A percentile compares a stretch with the other conserved stretches of the same genome.
Evolutionary conservation across 2,113 vertebrate genomes (phyloP).

Genomic region (Macquaria ambigua): DNA sequence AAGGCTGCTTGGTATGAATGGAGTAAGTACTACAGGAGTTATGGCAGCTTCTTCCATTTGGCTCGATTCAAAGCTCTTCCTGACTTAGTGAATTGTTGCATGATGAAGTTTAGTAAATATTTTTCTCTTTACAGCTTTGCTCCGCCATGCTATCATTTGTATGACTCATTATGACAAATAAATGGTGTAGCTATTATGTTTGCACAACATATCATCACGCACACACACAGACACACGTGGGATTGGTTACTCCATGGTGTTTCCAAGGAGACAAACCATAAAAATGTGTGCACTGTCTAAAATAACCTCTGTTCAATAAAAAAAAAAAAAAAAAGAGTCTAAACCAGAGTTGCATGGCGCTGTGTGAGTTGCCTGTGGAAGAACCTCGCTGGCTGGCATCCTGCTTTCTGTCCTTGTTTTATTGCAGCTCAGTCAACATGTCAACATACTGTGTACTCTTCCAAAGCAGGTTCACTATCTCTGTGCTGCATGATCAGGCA

Average conservation of each 20-base stretch:
- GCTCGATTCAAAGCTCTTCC: slow-evolving; percentile 26
- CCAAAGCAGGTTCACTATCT: slow-evolving; percentile 57
- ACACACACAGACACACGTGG: slow-evolving; percentile 32
- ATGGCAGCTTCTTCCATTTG: slow-evolving; percentile 64
- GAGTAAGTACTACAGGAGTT: slow-evolving; percentile 35
- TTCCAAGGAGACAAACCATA: slow-evolving; percentile 54
- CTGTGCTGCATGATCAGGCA: slow-evolving; percentile 60
- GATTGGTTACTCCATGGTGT: slow-evolving; percentile 46
- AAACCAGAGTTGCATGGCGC: slow-evolving; percentile 42
- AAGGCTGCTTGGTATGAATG: slow-evolving; percentile 64
- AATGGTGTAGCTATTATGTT: slow-evolving; percentile 50
- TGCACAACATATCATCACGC: slow-evolving; percentile 33
- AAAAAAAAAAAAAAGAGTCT: not conserved
- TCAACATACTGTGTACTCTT: slow-evolving; percentile 44
- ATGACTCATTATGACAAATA: slow-evolving; percentile 43
- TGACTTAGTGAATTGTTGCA: slow-evolving; percentile 31
- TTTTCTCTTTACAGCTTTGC: slow-evolving; percentile 25
- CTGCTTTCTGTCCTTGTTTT: slow-evolving; percentile 65
- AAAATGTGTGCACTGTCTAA: slow-evolving; percentile 43
- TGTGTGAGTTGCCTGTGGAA: slow-evolving; percentile 57
- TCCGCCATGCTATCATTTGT: slow-evolving; percentile 31
- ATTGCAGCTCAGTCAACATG: slow-evolving; percentile 58
- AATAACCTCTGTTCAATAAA: slow-evolving; percentile 46
- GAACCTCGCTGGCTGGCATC: slow-evolving; percentile 63
- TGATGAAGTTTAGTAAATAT: slow-evolving; percentile 22